Evolutionary conservation across 1,140 invertebrate species (phyloP), one percentile per base, ranked within the genome.

Genomic region (Gonatopus flavifemur): DNA sequence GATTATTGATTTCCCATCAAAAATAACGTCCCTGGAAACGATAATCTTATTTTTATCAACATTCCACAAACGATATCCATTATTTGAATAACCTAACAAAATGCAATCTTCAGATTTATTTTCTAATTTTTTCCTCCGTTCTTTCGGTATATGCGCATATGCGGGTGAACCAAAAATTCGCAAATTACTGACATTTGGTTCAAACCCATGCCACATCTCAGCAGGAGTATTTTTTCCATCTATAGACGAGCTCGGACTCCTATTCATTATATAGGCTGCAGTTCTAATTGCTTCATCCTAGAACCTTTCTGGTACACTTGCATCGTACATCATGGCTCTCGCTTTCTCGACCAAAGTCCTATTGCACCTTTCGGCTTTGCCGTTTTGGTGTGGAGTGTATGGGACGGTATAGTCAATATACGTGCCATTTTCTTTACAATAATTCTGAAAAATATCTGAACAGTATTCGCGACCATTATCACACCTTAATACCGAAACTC

Each of bases 381-480:
- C 42, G 21, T 31, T 44, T 15, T 44, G 25, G 32, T 44, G 28
- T 3, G 42, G 42, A 6, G 28, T 31, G n/a, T 44, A 44, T 18
- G 28, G 32, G 12, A 31, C 33, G 2, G 42, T 44, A 28, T 32
- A 56, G 28, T 62, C n/a, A n/a, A n/a, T n/a, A n/a, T n/a, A n/a
- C n/a, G 46, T 53, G 21, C 63, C 36, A 7, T 67, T 64, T 18
- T 49, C 10, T n/a, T 52, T 59, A 36, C 43, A 62, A 48, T 55
- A 60, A 5, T 51, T 21, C 49, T 55, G 57, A 19, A 70, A 43
- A 28, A 52, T 28, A 33, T 32, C 55, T 18, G 41, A 47, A 15
- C 35, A 24, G 59, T 64, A 69, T 62, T 72, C 66, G 13, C 44
- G 15, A 35, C 44, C 44, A 37, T 46, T 46, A 25, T 46, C 44